Evolutionary conservation across 2,797 vertebrate species (phyloP), one percentile per base, ranked within the genome.

Genomic region (Sebastiscus albofasciatus): DNA sequence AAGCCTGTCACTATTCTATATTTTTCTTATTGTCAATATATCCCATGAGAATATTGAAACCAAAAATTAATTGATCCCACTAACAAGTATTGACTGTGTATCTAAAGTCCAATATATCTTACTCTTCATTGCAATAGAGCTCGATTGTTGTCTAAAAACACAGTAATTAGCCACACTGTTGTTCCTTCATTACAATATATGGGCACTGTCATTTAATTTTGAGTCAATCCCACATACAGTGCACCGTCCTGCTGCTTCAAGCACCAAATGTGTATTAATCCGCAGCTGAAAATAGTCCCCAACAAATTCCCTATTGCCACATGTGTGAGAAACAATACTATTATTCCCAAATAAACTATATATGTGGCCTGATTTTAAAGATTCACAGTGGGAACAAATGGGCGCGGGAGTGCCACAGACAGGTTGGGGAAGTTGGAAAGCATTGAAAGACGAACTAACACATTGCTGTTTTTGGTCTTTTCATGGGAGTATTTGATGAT

Each of bases 21-120:
- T 11, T n/a, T 62, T 31, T 79, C 4, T 54, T 67, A 20, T 26
- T 62, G 46, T 65, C 59, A 81, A 29, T 26, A 76, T 29, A 71
- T 74, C 49, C 22, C 11, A 69, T 36, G 26, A 58, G 24, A 29
- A 42, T 65, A 65, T 11, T 65, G 34, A 26, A 65, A 26, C n/a
- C 27, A 29, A 33, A 52, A 33, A 61, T 4, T 0, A 11, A 61
- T 11, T 2, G 20, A 61, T n/a, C 5, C 33, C n/a, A 24, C 60
- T 8, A 39, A 36, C 7, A 26, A 42, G 36, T 10, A 42, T 39
- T 26, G 34, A 8, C 22, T 42, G 34, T 64, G 61, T 36, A 65
- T 66, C 14, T 26, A 66, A 24, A 42, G 34, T 13, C 34, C 8
- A 8, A 16, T 65, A 6, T 36, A 26, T 39, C 22, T 24, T 2